Evolutionary conservation across 2,888 invertebrate species (phyloP), one percentile per base, ranked within the genome.

Genomic region (Neoitamus cyanurus): DNA sequence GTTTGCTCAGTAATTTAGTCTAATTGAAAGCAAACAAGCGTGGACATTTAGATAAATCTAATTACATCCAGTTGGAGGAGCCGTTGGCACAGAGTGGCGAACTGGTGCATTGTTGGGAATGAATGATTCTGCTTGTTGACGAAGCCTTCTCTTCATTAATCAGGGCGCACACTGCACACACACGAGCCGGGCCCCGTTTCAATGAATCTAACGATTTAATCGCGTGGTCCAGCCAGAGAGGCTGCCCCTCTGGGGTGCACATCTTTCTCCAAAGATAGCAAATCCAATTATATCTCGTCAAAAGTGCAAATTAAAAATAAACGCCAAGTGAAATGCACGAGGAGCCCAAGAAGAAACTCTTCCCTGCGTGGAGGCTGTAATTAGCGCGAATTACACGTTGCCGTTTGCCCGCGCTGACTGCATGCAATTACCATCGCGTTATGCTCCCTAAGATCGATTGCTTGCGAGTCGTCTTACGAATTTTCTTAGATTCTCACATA

Each of bases 21-120:
- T 78, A 78, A 46, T 78, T 78, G 78, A 78, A 78, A 48, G 78
- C 78, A 78, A 78, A 78, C 78, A 78, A 78, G 25, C 75, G 75
- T 37, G 75, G 75, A 78, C 78, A 78, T 78, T 78, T 78, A 75
- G 48, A 78, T 78, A 78, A 78, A 78, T 78, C 78, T 78, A 78
- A 78, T 78, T 78, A 78, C 78, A 78, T 78, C 78, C 28, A 78
- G 58, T 78, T 48, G 31, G 58, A 28, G 25, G 48, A 30, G 20
- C 25, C 58, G 58, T 25, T 20, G 58, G 58, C 58, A 58, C 58
- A 58, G 58, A 58, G 58, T 25, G 9, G 58, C 58, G 20, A 58
- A 58, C 58, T 58, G 58, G 58, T 9, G 25, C 58, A 58, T 58
- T 58, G 58, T 58, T 25, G 20, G 58, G 37, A 25, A 58, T 58